These are phyloP conservation scores for Jordanella pulchra DNA, from an alignment of 2,797 vertebrate species.

Conservation along the genomic window DNA sequence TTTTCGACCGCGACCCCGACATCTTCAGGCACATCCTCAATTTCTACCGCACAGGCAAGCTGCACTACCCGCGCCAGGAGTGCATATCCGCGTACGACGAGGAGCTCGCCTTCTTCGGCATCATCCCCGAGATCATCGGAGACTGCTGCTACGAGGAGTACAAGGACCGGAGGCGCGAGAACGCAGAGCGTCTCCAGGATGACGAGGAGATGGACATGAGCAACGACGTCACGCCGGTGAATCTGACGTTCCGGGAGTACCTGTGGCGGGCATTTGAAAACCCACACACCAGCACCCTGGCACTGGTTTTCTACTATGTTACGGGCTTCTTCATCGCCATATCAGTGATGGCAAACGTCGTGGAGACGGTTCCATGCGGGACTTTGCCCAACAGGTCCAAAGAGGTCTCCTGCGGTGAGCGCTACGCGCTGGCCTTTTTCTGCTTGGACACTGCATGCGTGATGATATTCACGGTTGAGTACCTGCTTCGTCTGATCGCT, in stretches of 20 bases:
- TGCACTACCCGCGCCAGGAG: conserved; percentile 94
- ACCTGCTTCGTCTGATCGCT: conserved; percentile 88
- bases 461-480: conserved; percentile 95
- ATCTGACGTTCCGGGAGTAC: conserved; percentile 87
- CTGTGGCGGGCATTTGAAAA: conserved; percentile 97
- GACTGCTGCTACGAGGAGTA: conserved; percentile 98
- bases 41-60: conserved; percentile 94
- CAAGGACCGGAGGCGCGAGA: conserved; percentile 92
- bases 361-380: conserved; percentile 93
- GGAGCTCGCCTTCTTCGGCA: conserved; percentile 93
- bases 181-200: conserved; percentile 89
- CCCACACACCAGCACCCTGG: conserved; percentile 93
- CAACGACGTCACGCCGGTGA: conserved; percentile 83
- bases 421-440: conserved; percentile 94
- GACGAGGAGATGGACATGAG: conserved; percentile 86
- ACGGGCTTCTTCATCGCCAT: conserved; percentile 97
- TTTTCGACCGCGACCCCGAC: conserved; percentile 96
- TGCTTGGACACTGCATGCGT: conserved; percentile 95
- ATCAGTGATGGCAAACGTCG: conserved; percentile 93
- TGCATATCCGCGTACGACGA: conserved; percentile 95
- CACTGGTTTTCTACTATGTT: conserved; percentile 95
- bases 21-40: conserved; percentile 94
- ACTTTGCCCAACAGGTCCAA: conserved; percentile 83
- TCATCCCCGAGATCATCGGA: conserved; percentile 93
- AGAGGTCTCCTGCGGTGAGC: conserved; percentile 90